Conservation (phyloP, 2,888 invertebrate genomes). For the Terebella lapidaria region DNA sequence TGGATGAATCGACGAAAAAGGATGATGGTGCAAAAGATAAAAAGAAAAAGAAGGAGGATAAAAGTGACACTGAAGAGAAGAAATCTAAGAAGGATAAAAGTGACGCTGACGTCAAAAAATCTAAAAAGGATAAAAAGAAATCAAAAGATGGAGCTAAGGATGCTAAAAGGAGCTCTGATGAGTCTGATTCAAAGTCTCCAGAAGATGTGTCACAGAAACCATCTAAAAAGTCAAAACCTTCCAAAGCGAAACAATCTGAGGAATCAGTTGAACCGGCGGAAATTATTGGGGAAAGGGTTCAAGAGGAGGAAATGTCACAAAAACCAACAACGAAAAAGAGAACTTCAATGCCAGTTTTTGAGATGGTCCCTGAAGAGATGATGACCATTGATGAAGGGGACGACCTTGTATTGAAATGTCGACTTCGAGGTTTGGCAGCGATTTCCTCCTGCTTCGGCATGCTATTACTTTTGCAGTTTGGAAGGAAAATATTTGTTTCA, state of each 20-base stretch:
- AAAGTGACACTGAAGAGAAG: not conserved
- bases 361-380: not conserved
- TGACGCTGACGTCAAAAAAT: not conserved
- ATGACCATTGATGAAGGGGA: not conserved
- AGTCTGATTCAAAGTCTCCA: not conserved
- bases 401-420: not conserved
- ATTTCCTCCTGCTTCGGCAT: too few relatives aligned
- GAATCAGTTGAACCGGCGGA: too few relatives aligned
- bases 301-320: not conserved
- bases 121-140: not conserved
- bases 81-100: not conserved
- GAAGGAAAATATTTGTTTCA: too few relatives aligned
- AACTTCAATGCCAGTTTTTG: not conserved
- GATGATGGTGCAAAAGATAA: not conserved
- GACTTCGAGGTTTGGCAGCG: not conserved
- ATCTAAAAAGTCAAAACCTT: too few relatives aligned
- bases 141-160: not conserved
- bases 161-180: not conserved
- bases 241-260: too few relatives aligned
- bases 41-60: not conserved
- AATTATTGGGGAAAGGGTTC: too few relatives aligned
- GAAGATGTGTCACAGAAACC: not conserved
- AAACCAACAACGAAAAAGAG: too few relatives aligned
- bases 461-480: too few relatives aligned
- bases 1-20: constrained; percentile 2